Base-by-base conservation (phyloP, 1,140 invertebrate species). In the Sarcophaga peregrina region DNA sequence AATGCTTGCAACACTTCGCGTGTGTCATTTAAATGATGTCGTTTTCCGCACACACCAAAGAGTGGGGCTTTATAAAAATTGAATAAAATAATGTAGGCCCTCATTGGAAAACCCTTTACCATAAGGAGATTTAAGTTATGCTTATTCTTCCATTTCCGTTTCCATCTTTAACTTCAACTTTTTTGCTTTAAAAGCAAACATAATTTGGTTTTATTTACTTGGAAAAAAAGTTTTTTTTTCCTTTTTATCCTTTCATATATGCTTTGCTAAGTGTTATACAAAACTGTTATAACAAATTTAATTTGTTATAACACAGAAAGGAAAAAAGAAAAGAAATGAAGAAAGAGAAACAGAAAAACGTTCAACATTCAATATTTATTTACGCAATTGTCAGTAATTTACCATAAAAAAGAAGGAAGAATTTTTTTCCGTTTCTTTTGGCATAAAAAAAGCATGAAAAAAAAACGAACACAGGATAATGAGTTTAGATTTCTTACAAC, bases 321-420 rank as follows among this genome's bases (percentile, higher is more conserved):
- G 15, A 1, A 10, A 13, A 62, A 1, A 25, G 17, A 72, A 25
- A 72, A 20, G 20, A 20, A 25, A 72, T 8, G 62, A 25, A 25
- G n/a, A 25, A 72, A 1, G 58, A 62, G 3, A 15, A 76, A n/a
- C 13, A 48, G 17, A 76, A 48, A 13, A n/a, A 76, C 45, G 48
- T 75, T 5, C 45, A 76, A 47, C 47, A 48, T 76, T 76, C 47
- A 76, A 46, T 76, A 68, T 76, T 76, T 76, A 76, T 76, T 76
- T 76, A 76, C 74, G 47, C 74, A 76, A 76, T 76, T 76, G 13
- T 48, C 74, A 76, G 74, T 76, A 76, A 76, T 76, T 76, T 76
- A 15, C 74, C 15, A 76, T 17, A 76, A 47, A 76, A 47, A 48
- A n/a, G n/a, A 46, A 45, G 25, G 25, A 37, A 37, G 25, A 37